Conservation (phyloP, 2,888 invertebrate species). For the Ischnus inquisitorius region DNA sequence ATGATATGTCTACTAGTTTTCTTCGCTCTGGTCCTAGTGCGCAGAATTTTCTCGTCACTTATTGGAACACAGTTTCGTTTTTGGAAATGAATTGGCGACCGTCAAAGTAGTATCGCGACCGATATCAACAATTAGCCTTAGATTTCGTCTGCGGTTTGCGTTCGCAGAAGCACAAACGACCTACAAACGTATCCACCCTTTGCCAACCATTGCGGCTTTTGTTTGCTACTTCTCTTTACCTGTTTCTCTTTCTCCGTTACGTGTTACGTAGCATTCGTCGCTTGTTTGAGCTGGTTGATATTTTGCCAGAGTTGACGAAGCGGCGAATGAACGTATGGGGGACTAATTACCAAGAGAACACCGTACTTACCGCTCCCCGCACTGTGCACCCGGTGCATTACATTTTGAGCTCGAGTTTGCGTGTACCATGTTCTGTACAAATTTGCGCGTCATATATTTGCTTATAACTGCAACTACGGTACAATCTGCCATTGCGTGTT, state of each 20-base stretch:
- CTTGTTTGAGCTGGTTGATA: constrained; percentile 25
- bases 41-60: too few relatives aligned
- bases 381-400: constrained; percentile 22
- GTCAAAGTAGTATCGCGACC: neutral
- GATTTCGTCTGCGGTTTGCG: neutral
- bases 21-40: too few relatives aligned
- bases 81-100: too few relatives aligned
- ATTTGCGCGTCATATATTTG: constrained; percentile 34
- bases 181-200: neutral
- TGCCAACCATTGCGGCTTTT: constrained; percentile 44
- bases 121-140: neutral
- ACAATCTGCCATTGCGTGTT: neutral
- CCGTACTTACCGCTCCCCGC: constrained; percentile 24
- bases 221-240: constrained; percentile 23
- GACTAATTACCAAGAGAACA: constrained; percentile 56
- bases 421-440: constrained; percentile 6
- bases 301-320: constrained; percentile 46
- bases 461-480: constrained; percentile 13
- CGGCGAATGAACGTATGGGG: constrained; percentile 48
- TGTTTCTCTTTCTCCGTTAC: constrained; percentile 14
- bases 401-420: constrained; percentile 38
- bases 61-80: too few relatives aligned
- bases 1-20: too few relatives aligned
- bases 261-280: constrained; percentile 21
- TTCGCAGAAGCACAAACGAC: neutral